These are phyloP conservation scores for Oreochromis tanganicae DNA, from an alignment of 2,113 vertebrate species.

Conservation along the genomic window DNA sequence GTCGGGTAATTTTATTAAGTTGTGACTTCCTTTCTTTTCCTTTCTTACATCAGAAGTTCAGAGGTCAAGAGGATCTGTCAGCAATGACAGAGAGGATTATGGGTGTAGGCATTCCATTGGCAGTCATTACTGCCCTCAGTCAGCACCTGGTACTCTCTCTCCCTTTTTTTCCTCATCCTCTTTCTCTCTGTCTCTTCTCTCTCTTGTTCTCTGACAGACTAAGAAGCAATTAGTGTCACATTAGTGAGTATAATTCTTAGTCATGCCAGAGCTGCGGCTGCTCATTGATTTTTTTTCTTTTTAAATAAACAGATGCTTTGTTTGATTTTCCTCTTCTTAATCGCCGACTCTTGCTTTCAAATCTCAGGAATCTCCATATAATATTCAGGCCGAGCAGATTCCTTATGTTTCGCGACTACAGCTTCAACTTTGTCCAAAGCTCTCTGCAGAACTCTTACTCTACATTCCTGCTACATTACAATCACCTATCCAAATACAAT, in stretches of 20 bases:
- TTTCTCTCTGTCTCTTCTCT: slow-evolving; percentile 61
- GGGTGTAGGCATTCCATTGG: slow-evolving; percentile 74
- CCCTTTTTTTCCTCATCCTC: slow-evolving; percentile 40
- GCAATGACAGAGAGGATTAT: slow-evolving; percentile 74
- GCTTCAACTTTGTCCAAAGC: slow-evolving; percentile 6
- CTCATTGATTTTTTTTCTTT: slow-evolving; percentile 1
- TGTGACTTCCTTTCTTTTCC: slow-evolving; percentile 68
- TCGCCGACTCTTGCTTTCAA: background rate
- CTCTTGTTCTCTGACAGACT: slow-evolving; percentile 67
- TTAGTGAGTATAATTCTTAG: slow-evolving; percentile 68
- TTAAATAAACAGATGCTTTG: background rate
- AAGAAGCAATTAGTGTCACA: slow-evolving; percentile 78
- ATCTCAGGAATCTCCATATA: background rate
- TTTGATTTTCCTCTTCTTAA: background rate
- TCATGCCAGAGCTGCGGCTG: slow-evolving; percentile 10
- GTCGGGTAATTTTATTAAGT: slow-evolving; percentile 65
- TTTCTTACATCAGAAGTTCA: slow-evolving; percentile 65
- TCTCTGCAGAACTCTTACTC: slow-evolving; percentile 1
- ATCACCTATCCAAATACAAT: slow-evolving; percentile 42
- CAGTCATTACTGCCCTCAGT: slow-evolving; percentile 71
- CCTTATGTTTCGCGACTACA: background rate
- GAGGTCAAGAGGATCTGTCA: slow-evolving; percentile 79
- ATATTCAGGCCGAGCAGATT: background rate
- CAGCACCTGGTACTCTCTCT: slow-evolving; percentile 58
- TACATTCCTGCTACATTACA: slow-evolving; percentile 36